phyloP scores from a whole-genome alignment of 2,888 invertebrate genomes.

The Drosophila prostipennis region DNA sequence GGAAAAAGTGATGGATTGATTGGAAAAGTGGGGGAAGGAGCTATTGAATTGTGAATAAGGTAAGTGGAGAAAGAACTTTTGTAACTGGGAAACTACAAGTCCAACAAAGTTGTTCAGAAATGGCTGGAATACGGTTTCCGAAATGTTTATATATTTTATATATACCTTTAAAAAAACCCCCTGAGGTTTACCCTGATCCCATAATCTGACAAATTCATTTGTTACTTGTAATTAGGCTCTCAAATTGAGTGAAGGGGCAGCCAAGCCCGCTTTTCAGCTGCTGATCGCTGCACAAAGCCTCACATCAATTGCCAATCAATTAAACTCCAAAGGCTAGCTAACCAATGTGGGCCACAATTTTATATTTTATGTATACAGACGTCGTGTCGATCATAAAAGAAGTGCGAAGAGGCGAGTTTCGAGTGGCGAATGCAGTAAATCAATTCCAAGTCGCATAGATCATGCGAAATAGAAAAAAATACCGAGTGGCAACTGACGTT shows the following conservation, averaged over 20 bases:
- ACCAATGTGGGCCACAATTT: constrained; percentile 33
- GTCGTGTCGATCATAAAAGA: constrained; percentile 14
- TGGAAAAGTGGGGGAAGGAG: constrained; percentile 5
- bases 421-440: constrained; percentile 36
- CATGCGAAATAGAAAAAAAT: constrained; percentile 11
- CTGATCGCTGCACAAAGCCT: constrained; percentile 25
- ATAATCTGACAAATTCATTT: constrained; percentile 26
- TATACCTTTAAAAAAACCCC: too few species aligned
- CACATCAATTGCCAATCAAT: constrained; percentile 45
- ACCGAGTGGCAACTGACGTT: constrained; percentile 27
- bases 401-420: constrained; percentile 9
- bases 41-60: constrained; percentile 2
- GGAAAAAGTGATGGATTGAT: constrained; percentile 24
- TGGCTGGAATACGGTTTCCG: constrained; percentile 1
- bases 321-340: constrained; percentile 11
- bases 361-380: constrained; percentile 26
- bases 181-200: constrained; percentile 4
- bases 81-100: background rate
- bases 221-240: constrained; percentile 41
- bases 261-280: constrained; percentile 34
- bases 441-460: constrained; percentile 36
- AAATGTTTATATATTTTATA: too few species aligned
- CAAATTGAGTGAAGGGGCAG: constrained; percentile 33
- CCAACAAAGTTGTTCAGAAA: constrained; percentile 40
- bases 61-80: background rate